These are phyloP conservation scores for Oenanthe melanoleuca DNA, from an alignment of 2,113 vertebrate genomes.

Conservation along the genomic window DNA sequence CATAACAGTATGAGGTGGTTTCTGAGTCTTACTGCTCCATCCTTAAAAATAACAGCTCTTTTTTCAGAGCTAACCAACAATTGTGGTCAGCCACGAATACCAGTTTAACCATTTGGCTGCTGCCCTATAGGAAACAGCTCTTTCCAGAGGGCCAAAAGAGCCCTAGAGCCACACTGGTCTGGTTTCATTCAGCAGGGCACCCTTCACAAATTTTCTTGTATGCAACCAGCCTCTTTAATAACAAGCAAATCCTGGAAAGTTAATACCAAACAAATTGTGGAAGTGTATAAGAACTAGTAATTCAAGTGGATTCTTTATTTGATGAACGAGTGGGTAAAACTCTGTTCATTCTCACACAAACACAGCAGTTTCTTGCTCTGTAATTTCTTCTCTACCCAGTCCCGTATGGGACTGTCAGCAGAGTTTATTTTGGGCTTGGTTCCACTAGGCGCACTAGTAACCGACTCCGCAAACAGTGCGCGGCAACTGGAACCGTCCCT, in stretches of 20 bases:
- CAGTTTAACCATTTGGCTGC: conserved; percentile 52
- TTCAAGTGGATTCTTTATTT: background rate
- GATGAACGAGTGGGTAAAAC: background rate
- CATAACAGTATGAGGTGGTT: background rate
- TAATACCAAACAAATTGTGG: background rate
- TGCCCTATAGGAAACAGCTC: background rate
- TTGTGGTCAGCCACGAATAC: conserved; percentile 52
- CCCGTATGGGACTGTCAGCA: background rate
- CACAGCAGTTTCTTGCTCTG: background rate
- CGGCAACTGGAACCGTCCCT: accelerated
- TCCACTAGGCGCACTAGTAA: background rate
- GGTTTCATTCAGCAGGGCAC: background rate
- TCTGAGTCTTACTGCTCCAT: background rate
- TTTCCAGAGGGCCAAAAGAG: background rate
- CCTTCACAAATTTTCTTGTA: background rate
- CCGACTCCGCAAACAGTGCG: background rate
- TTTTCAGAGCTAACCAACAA: background rate
- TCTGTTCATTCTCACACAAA: background rate
- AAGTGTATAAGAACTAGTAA: background rate
- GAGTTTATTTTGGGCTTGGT: background rate
- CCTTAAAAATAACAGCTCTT: conserved; percentile 53
- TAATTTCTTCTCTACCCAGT: background rate
- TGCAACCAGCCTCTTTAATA: background rate
- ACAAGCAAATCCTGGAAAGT: background rate
- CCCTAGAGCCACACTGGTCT: background rate